Evolutionary conservation across 2,888 invertebrate genomes (phyloP), one percentile per base, ranked within the genome.

Genomic region (Thera britannica): DNA sequence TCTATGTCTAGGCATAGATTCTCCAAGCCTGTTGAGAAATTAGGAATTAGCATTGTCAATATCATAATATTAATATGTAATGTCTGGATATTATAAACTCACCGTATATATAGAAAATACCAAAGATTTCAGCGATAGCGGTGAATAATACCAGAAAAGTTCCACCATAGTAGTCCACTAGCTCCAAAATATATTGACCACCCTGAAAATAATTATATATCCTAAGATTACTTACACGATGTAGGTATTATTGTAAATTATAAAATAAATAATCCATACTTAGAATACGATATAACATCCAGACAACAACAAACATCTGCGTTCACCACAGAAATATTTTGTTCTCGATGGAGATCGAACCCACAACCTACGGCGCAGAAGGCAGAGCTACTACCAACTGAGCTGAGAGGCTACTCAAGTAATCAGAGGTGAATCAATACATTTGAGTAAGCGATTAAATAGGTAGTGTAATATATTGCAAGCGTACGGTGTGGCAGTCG

Each of bases 101-200:
- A 95, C 97, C 97, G 80, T 97, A 97, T 60, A 97, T 94, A 96
- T 96, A 97, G 66, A 95, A 95, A 8, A 97, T 87, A 0, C 96
- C 96, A 36, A 96, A 85, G 51, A 96, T 94, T 86, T 97, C 97
- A 49, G 94, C 85, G 35, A 96, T 95, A 48, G 95, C 96, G 65
- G 95, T 82, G 58, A 96, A 93, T 52, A 97, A 94, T 0, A 96
- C 96, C 72, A 97, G 95, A 85, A 97, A 96, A 0, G 97, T 95
- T 3, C 96, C 96, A 0, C 96, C 97, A 78, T 96, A 97, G 77
- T 95, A 94, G 82, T 97, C 97, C 75, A 97, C 96, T 54, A 97
- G 84, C 46, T 96, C 96, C 63, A 97, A 83, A 62, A 97, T 94
- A 82, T 95, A 97, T 84, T 96, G 96, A 3, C 97, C 97, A 59